Evolutionary conservation across 2,113 vertebrate genomes (phyloP).

Genomic region (Pelecanus crispus): DNA sequence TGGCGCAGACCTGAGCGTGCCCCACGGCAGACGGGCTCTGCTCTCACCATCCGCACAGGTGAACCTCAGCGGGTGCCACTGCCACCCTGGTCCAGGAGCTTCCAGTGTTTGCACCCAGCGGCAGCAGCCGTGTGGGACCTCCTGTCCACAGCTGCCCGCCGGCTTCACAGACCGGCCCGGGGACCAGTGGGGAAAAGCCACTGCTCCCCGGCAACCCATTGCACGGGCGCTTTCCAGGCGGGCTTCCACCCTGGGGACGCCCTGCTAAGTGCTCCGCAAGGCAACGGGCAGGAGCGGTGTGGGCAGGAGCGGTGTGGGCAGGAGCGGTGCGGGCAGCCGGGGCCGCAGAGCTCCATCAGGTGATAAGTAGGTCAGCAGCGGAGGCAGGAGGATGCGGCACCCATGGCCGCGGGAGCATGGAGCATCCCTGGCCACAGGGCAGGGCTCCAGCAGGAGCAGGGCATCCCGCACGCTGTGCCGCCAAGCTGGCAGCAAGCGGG

Average conservation of each 20-base stretch:
- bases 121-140: background rate
- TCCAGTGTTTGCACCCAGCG: background rate
- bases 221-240: background rate
- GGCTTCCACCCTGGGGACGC: background rate
- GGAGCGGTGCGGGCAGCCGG: background rate
- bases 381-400: background rate
- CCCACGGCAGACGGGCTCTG: background rate
- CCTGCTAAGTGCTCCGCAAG: rapidly evolving
- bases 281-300: rapidly evolving
- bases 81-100: background rate
- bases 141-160: rapidly evolving
- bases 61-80: rapidly evolving
- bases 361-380: background rate
- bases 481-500: background rate
- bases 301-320: background rate
- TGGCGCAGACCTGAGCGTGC: background rate
- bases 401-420: rapidly evolving
- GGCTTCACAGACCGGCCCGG: rapidly evolving
- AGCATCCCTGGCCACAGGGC: background rate
- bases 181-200: background rate
- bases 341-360: background rate
- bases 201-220: background rate
- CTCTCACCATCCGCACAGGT: background rate
- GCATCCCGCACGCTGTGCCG: background rate
- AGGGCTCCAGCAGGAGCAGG: background rate